phyloP scores from a whole-genome alignment of 1,140 invertebrate genomes.

The Drosophila bocki region DNA sequence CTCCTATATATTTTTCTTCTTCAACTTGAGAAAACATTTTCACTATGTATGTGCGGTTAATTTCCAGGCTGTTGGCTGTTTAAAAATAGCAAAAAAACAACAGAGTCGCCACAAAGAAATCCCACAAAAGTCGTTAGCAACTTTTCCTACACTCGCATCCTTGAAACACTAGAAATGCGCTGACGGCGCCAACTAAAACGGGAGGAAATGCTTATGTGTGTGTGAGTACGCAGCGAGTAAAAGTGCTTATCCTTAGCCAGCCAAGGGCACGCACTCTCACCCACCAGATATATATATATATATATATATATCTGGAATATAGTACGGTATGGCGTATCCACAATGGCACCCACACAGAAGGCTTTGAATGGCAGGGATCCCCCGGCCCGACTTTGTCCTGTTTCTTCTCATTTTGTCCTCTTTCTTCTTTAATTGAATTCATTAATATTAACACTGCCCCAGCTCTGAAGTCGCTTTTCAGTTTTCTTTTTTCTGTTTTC shows the following conservation, averaged over 20 bases:
- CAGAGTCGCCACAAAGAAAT: conserved; percentile 40
- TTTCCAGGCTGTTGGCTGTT: conserved; percentile 31
- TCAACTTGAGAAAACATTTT: neutral
- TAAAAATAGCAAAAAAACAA: conserved; percentile 48
- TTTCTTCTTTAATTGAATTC: conserved; percentile 54
- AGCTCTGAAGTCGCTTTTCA: conserved; percentile 19
- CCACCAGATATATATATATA: conserved; percentile 14
- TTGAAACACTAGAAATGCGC: conserved; percentile 74
- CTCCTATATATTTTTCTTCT: neutral
- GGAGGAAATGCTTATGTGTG: conserved; percentile 2
- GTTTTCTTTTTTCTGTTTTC: conserved; percentile 1
- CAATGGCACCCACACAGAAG: conserved; percentile 26
- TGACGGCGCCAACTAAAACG: conserved; percentile 48
- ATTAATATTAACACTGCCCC: conserved; percentile 53
- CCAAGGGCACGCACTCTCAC: conserved; percentile 62
- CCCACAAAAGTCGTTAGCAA: conserved; percentile 62
- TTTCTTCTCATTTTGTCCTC: conserved; percentile 15
- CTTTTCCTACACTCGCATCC: conserved; percentile 54
- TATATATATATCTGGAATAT: conserved; percentile 5
- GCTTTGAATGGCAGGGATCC: conserved; percentile 9
- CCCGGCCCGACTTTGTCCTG: conserved; percentile 1
- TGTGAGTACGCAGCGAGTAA: conserved; percentile 39
- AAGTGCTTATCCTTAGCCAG: conserved; percentile 60
- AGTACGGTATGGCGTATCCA: conserved; percentile 1
- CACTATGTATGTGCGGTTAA: conserved; percentile 9